A percentile compares a stretch with the other conserved stretches of the same genome.
phyloP scores from a whole-genome alignment of 2,888 invertebrate genomes.

The Lithophane ornitopus region DNA sequence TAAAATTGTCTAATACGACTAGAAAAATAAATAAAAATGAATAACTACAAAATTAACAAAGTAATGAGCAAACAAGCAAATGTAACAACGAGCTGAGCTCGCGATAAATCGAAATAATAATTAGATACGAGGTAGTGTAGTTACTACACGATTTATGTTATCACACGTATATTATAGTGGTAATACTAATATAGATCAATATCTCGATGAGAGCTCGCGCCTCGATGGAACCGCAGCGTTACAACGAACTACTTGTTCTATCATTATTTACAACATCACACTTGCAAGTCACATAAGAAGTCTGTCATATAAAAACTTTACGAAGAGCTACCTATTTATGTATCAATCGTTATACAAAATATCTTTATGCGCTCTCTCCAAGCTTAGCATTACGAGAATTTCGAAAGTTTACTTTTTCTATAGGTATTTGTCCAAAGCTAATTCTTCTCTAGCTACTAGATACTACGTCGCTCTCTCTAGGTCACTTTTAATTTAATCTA shows the following conservation, averaged over 20 bases:
- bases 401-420: constrained; percentile 71
- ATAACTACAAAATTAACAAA: constrained; percentile 78
- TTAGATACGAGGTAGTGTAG: constrained; percentile 88
- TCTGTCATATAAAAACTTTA: constrained; percentile 89
- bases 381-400: constrained; percentile 82
- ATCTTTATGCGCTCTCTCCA: constrained; percentile 85
- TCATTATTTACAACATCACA: constrained; percentile 88
- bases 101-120: constrained; percentile 75
- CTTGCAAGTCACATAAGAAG: constrained; percentile 89
- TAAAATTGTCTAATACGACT: constrained; percentile 82
- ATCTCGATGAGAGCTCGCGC: constrained; percentile 73
- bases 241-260: constrained; percentile 76
- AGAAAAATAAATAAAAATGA: constrained; percentile 77
- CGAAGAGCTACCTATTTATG: constrained; percentile 83
- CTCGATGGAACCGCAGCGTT: constrained; percentile 67
- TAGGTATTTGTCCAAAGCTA: constrained; percentile 76
- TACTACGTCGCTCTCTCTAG: constrained; percentile 81
- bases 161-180: constrained; percentile 80
- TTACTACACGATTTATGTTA: constrained; percentile 87
- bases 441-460: constrained; percentile 82
- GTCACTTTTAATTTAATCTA: constrained; percentile 80
- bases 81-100: constrained; percentile 86
- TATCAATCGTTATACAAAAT: constrained; percentile 90
- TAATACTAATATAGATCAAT: constrained; percentile 76
- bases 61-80: constrained; percentile 85